These are phyloP conservation scores for Antheraea pernyi DNA, from an alignment of 1,140 invertebrate genomes.

Conservation along the genomic window DNA sequence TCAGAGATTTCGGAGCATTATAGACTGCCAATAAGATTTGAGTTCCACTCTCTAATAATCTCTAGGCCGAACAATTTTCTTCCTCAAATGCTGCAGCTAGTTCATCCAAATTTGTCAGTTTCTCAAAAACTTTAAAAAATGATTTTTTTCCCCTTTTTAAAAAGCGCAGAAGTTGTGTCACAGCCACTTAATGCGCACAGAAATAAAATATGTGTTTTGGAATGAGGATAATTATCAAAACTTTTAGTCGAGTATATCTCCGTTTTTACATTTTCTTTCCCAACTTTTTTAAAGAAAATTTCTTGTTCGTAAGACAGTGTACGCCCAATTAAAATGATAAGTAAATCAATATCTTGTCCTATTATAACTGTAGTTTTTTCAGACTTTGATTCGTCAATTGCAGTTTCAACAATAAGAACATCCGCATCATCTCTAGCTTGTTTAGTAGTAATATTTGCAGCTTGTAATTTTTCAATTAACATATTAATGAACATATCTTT, in stretches of 20 bases:
- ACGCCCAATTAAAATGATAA: slow-evolving; percentile 50
- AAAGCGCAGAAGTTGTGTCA: slow-evolving; percentile 33
- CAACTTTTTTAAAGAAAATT: slow-evolving; percentile 43
- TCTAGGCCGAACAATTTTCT: slow-evolving; percentile 27
- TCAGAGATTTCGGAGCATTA: too few relatives aligned
- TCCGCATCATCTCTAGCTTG: slow-evolving; percentile 52
- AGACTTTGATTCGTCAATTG: slow-evolving; percentile 44
- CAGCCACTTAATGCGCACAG: slow-evolving; percentile 30
- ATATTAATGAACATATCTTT: slow-evolving; percentile 42
- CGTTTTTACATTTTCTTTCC: slow-evolving; percentile 30
- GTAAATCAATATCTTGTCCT: slow-evolving; percentile 58
- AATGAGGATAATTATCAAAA: slow-evolving; percentile 35
- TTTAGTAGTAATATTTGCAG: slow-evolving; percentile 41
- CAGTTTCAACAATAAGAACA: slow-evolving; percentile 51
- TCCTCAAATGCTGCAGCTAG: slow-evolving; percentile 28
- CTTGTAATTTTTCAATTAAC: slow-evolving; percentile 39
- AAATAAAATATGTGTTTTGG: slow-evolving; percentile 40
- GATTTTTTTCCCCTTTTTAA: slow-evolving; percentile 35
- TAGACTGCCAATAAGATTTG: not conserved
- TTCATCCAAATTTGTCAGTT: slow-evolving; percentile 32
- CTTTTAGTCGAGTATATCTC: slow-evolving; percentile 28
- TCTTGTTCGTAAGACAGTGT: slow-evolving; percentile 30
- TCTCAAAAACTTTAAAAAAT: slow-evolving; percentile 31
- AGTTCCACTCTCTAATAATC: slow-evolving; percentile 24
- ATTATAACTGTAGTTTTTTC: slow-evolving; percentile 47